Base-by-base conservation (phyloP, 2,113 vertebrate genomes). In the Emydura subglobosa region DNA sequence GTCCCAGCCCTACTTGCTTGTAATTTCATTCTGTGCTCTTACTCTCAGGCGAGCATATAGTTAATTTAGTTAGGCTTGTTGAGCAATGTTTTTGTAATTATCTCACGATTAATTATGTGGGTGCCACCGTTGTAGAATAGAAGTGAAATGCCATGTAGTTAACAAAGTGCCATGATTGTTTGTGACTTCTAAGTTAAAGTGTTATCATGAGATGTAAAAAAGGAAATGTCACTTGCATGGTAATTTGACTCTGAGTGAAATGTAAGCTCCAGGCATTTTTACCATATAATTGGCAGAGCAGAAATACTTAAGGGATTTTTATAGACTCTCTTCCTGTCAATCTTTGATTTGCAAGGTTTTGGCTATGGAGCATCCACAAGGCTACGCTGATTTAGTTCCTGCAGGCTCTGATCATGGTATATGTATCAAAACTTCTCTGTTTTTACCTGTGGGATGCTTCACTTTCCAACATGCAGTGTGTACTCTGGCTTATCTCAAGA, bases 301-400 rank as follows among this genome's bases (percentile, higher is more conserved):
- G 88, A 96, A 96, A 93, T 44, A 85, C 13, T 95, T 93, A 92
- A 79, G 72, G 94, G 80, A 86, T 96, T 95, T 91, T 95, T 94
- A 94, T 88, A 80, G 94, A 51, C 76, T 97, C 47, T 86, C 55
- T 95, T 96, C 83, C 86, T 91, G 97, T 93, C 91, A 96, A 92
- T 95, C 91, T 96, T 94, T 91, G 65, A 95, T 95, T 94, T 97
- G 39, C 87, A 94, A 87, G 50, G 16, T 47, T 91, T 93, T 85
- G 74, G 65, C 57, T 87, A 89, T 90, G 55, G 61, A 89, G 82
- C 61, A 39, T 91, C 49, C 74, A 19, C 47, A 79, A 29, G 12
- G 4, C 59, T 82, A 81, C 25, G 34, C 50, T 93, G 12, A 88
- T 86, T 93, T 79, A 82, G 78, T 85, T 90, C 65, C 61, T 84